Evolutionary conservation across 2,797 vertebrate genomes (phyloP), one percentile per base, ranked within the genome.

Genomic region (Lacerta viridis): DNA sequence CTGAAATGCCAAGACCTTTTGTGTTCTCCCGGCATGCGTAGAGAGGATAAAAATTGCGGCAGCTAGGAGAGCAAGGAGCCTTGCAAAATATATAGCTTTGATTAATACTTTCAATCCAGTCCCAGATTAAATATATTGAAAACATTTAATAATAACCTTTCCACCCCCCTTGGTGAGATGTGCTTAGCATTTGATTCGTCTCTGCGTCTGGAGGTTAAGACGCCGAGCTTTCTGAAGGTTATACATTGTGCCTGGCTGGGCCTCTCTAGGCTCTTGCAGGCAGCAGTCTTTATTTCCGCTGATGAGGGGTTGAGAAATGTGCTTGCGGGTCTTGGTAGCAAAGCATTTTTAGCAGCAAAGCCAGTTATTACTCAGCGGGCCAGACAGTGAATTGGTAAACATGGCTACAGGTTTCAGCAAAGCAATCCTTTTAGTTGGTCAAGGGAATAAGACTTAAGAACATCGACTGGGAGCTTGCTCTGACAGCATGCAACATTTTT

Each of bases 101-200:
- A 96, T 95, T 95, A 96, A 94, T 95, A 90, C 87, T 93, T 91
- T 88, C 92, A 94, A 89, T 88, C 33, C 85, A 84, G 83, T 92
- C 87, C 59, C 91, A 81, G 91, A 94, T 94, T 95, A 92, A 94
- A 91, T 87, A 74, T 84, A 91, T 89, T 88, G 84, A 87, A 95
- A 94, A 94, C 92, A 95, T 95, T 92, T 94, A 93, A 95, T 94
- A 94, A 95, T 93, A 96, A 94, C 93, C 88, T 94, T 95, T 95
- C 89, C 71, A 55, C 50, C 83, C 82, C 86, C 87, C 87, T 68
- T 71, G 43, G 79, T 64, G 80, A 71, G 68, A 88, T 17, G 33
- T 89, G 89, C 55, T 92, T 93, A 90, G 91, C 90, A 88, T 95
- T 93, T 94, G 64, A 89, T 88, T 90, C 84, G 59, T 85, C 43